Base-by-base conservation (phyloP, 2,888 invertebrate genomes). In the Plusia festucae region DNA sequence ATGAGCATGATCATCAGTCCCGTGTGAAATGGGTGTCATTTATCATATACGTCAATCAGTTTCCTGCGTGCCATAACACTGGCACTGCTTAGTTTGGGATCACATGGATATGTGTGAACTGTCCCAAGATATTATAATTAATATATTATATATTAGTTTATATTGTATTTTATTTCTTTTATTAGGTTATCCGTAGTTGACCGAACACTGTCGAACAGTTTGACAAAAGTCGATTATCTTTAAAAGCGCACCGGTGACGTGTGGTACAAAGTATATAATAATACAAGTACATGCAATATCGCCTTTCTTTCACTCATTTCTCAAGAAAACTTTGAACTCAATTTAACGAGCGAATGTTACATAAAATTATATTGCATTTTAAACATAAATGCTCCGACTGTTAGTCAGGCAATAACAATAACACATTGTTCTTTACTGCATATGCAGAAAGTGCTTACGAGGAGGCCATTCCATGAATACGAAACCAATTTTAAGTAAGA, bases 401-500 rank as follows among this genome's bases (percentile, higher is more conserved):
- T 78, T 63, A 57, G 53, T 73, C 66, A 67, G 32, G 54, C 20
- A n/a, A 60, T 68, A 57, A 78, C 75, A 77, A 77, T 78, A 64
- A 53, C 55, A 65, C 58, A 64, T 68, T 71, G 75, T 74, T 74
- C 63, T 52, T 60, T 44, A 64, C 7, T 44, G 51, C 55, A 54
- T 70, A 71, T 61, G 78, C 65, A 65, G 63, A 70, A 72, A 69
- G 16, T 34, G 57, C 24, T 51, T 58, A 64, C 59, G 59, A 46
- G 68, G 20, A 61, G 57, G 55, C 57, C 27, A 68, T 70, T 78
- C 65, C 57, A 70, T 70, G 78, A 56, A 32, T 49, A 58, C 58
- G 22, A 63, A 64, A 59, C 70, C 55, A 70, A 68, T 30, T 60
- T 70, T 56, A 68, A 60, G 74, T 70, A 58, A 53, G 46, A 44